These are phyloP conservation scores for Ochotona princeps DNA, from an alignment of 2,113 vertebrate species.

Conservation along the genomic window DNA sequence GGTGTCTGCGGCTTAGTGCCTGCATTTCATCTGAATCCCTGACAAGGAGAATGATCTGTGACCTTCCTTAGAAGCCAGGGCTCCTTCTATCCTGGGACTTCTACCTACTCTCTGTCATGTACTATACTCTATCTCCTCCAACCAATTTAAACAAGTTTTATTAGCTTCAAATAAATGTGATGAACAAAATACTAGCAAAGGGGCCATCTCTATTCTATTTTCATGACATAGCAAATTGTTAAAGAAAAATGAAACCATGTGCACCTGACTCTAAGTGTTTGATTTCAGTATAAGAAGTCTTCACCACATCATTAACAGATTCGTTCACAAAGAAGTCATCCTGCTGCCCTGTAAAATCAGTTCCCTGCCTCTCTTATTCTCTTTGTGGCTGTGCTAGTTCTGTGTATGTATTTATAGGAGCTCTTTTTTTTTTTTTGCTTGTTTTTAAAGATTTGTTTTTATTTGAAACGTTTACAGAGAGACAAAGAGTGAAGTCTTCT, in stretches of 20 bases:
- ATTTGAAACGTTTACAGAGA: too few relatives aligned
- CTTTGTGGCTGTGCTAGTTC: not conserved
- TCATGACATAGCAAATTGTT: not conserved
- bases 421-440: not conserved
- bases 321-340: not conserved
- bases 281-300: conserved; percentile 15
- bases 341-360: not conserved
- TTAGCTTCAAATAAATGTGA: conserved; percentile 34
- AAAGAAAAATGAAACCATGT: conserved; percentile 14
- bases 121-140: not conserved
- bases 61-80: not conserved
- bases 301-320: conserved; percentile 28
- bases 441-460: not conserved
- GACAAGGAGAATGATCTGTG: not conserved
- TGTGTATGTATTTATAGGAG: not conserved
- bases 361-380: not conserved
- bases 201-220: not conserved
- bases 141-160: conserved; percentile 33
- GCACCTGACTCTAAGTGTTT: conserved; percentile 29
- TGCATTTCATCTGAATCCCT: not conserved
- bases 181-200: conserved; percentile 30
- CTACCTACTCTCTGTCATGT: not conserved
- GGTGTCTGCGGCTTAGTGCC: not conserved
- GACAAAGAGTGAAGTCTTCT: too few relatives aligned
- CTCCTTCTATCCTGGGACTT: not conserved